Percentiles rank a stretch among this genome's conserved stretches.
Evolutionary conservation across 1,140 invertebrate species (phyloP).

Genomic region (Acyrthosiphon pisum): DNA sequence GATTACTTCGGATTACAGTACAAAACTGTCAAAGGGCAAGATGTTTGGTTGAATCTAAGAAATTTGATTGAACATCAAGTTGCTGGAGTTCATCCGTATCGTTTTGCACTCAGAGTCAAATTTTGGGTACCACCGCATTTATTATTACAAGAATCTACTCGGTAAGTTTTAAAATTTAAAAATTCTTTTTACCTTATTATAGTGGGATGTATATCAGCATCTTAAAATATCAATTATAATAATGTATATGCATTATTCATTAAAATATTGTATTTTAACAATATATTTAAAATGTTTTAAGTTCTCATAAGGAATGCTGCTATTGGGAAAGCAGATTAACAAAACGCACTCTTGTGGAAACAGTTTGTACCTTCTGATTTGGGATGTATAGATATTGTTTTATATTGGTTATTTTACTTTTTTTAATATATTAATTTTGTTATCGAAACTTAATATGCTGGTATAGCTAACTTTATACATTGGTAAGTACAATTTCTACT

Average conservation of each 20-base stretch:
- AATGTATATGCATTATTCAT: background rate
- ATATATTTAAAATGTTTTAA: background rate
- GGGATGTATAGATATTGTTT: too few species aligned
- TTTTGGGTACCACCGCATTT: constrained; percentile 90
- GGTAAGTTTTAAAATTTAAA: constrained; percentile 65
- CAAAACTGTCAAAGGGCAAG: constrained; percentile 74
- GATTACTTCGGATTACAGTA: constrained; percentile 87
- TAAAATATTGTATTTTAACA: background rate
- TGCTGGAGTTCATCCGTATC: constrained; percentile 68
- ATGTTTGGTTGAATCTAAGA: constrained; percentile 83
- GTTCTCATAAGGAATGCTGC: background rate
- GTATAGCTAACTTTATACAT: too few species aligned
- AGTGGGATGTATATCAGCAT: too few species aligned
- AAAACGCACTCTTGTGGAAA: too few species aligned
- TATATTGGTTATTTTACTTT: too few species aligned
- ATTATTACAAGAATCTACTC: constrained; percentile 81
- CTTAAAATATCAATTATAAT: background rate
- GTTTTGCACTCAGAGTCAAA: constrained; percentile 76
- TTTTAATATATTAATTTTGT: too few species aligned
- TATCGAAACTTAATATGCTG: too few species aligned
- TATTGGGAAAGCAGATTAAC: too few species aligned
- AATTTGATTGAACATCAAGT: constrained; percentile 81
- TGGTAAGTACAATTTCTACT: too few species aligned
- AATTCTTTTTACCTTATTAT: background rate
- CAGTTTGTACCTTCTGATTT: too few species aligned